Evolutionary conservation across 1,140 invertebrate genomes (phyloP).

Genomic region (Pinna nobilis): DNA sequence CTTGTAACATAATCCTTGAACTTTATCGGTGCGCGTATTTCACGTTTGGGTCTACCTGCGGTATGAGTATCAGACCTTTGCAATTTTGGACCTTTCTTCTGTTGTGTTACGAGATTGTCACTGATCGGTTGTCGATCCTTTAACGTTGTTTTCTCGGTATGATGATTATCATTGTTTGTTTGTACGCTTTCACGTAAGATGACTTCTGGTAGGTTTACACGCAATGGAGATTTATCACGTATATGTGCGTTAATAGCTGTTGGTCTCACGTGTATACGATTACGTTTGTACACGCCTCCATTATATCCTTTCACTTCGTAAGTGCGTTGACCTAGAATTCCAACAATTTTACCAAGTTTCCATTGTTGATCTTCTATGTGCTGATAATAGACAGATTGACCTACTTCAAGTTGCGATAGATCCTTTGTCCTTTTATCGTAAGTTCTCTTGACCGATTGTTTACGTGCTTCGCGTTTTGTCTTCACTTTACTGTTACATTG

Average conservation of each 20-base stretch:
- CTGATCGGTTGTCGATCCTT: too few species aligned
- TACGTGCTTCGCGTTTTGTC: conserved; percentile 28
- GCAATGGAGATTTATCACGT: not conserved
- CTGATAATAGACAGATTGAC: conserved; percentile 43
- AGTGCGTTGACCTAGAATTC: not conserved
- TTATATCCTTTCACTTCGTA: conserved; percentile 17
- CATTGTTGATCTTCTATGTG: conserved; percentile 26
- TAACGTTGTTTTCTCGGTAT: too few species aligned
- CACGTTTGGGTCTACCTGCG: too few species aligned
- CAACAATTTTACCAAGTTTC: conserved; percentile 19
- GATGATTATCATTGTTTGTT: too few species aligned
- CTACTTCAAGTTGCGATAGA: conserved; percentile 14
- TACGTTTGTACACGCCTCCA: conserved; percentile 8
- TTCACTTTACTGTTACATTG: not conserved
- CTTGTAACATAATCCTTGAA: too few species aligned
- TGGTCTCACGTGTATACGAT: conserved; percentile 23
- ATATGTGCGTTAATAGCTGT: not conserved
- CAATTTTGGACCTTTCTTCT: too few species aligned
- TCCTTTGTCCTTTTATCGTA: conserved; percentile 30
- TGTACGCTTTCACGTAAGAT: too few species aligned
- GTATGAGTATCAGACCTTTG: too few species aligned
- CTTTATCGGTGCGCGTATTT: too few species aligned
- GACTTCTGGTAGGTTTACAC: too few species aligned
- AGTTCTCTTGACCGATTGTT: conserved; percentile 19
- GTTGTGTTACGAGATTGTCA: not conserved